These are phyloP conservation scores for Muricea muricata DNA, from an alignment of 92 coral and sea anemone genomes.

Conservation along the genomic window DNA sequence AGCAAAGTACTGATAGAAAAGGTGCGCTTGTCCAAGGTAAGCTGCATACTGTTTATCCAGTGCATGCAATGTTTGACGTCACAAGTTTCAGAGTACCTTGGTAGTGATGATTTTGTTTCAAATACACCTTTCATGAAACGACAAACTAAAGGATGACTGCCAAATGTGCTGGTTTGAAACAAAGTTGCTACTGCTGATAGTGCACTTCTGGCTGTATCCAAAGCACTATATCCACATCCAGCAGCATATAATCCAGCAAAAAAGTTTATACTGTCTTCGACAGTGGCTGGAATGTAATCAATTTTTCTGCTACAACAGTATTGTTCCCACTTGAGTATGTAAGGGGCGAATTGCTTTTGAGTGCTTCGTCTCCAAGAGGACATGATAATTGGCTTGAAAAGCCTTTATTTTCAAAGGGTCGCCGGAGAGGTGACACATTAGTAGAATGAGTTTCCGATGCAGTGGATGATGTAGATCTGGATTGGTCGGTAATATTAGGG, in stretches of 20 bases:
- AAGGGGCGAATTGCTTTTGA: conserved; percentile 43
- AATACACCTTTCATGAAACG: not conserved
- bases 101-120: not conserved
- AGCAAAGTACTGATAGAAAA: conserved; percentile 39
- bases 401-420: conserved; percentile 57
- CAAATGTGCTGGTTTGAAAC: not conserved
- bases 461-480: not conserved
- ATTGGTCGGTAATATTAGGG: conserved; percentile 44
- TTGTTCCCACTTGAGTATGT: conserved; percentile 59
- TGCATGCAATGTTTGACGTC: conserved; percentile 57
- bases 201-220: not conserved
- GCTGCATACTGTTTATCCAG: conserved; percentile 25
- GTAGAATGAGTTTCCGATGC: conserved; percentile 47
- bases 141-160: not conserved
- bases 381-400: conserved; percentile 55
- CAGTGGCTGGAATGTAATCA: conserved; percentile 60
- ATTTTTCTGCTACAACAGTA: conserved; percentile 57
- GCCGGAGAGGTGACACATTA: conserved; percentile 65
- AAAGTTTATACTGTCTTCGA: conserved; percentile 39
- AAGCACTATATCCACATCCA: not conserved
- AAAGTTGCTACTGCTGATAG: not conserved
- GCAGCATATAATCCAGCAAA: conserved; percentile 36
- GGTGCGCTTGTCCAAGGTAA: conserved; percentile 30
- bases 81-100: not conserved
- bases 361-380: conserved; percentile 63